A percentile compares a stretch with the other conserved stretches of the same genome.
These are phyloP conservation scores for Acanthurus lineatus DNA, from an alignment of 2,797 vertebrate genomes.

Conservation along the genomic window DNA sequence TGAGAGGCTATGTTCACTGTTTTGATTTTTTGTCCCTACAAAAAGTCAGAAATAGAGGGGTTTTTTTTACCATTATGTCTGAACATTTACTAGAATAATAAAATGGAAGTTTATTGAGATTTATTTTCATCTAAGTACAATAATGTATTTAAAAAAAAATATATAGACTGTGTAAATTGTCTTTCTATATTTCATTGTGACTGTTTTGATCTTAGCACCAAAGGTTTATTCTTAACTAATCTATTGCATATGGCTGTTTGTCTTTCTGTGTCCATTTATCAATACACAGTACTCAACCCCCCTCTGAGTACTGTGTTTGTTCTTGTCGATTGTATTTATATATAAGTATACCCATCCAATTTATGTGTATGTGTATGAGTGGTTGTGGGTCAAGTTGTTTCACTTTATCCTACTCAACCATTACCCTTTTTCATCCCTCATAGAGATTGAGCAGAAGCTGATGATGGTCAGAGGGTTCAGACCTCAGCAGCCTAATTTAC, in stretches of 20 bases:
- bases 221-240: background rate
- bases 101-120: background rate
- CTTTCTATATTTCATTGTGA: too few species aligned
- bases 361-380: slow-evolving; percentile 11
- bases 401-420: background rate
- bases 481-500: background rate
- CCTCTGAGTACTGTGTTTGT: slow-evolving; percentile 23
- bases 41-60: slow-evolving; percentile 14
- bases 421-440: background rate
- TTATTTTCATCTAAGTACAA: background rate
- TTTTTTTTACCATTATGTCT: slow-evolving; percentile 5
- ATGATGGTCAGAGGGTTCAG: slow-evolving; percentile 32
- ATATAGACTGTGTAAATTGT: background rate
- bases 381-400: too few species aligned
- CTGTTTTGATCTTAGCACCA: background rate
- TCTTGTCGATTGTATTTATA: slow-evolving; percentile 20
- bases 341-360: slow-evolving; percentile 17
- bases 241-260: background rate
- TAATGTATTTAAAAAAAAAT: background rate
- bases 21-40: slow-evolving; percentile 6
- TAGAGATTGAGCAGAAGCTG: slow-evolving; percentile 9
- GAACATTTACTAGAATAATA: background rate
- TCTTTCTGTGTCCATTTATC: slow-evolving; percentile 14
- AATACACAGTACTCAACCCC: slow-evolving; percentile 30
- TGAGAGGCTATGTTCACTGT: slow-evolving; percentile 2